Conservation (phyloP, 2,888 invertebrate genomes). For the Lochmaea capreae region DNA sequence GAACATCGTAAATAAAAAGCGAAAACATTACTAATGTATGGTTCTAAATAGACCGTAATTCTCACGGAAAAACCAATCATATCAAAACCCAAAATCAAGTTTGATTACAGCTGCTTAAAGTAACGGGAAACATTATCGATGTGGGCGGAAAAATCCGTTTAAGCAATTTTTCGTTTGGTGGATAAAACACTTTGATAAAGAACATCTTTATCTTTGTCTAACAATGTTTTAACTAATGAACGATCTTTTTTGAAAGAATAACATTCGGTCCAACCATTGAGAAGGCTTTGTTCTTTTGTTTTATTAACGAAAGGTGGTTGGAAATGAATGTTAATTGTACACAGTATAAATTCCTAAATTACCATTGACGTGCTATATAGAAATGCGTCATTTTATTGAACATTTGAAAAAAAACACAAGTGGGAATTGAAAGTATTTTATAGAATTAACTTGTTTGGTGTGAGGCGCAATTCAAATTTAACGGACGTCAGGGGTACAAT, state of each 20-base stretch:
- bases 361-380: too few species aligned
- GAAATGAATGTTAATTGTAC: too few species aligned
- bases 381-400: too few species aligned
- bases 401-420: too few species aligned
- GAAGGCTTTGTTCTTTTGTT: slow-evolving; percentile 22
- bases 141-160: slow-evolving; percentile 16
- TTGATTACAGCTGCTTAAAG: slow-evolving; percentile 25
- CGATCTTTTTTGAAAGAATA: slow-evolving; percentile 15
- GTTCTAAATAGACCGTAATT: background rate
- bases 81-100: slow-evolving; percentile 19
- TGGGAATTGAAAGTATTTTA: too few species aligned
- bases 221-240: slow-evolving; percentile 20
- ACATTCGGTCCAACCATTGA: slow-evolving; percentile 19
- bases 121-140: slow-evolving; percentile 27
- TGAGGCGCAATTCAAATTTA: too few species aligned
- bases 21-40: background rate
- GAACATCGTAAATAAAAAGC: background rate
- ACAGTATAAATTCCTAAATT: too few species aligned
- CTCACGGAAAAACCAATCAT: background rate
- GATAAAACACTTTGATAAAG: slow-evolving; percentile 20
- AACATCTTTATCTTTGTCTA: slow-evolving; percentile 20
- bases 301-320: background rate
- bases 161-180: slow-evolving; percentile 30
- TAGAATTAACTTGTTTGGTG: too few species aligned
- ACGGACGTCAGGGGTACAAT: too few species aligned